These are phyloP conservation scores for Lithodes maja DNA, from an alignment of 2,888 invertebrate species.

Conservation along the genomic window DNA sequence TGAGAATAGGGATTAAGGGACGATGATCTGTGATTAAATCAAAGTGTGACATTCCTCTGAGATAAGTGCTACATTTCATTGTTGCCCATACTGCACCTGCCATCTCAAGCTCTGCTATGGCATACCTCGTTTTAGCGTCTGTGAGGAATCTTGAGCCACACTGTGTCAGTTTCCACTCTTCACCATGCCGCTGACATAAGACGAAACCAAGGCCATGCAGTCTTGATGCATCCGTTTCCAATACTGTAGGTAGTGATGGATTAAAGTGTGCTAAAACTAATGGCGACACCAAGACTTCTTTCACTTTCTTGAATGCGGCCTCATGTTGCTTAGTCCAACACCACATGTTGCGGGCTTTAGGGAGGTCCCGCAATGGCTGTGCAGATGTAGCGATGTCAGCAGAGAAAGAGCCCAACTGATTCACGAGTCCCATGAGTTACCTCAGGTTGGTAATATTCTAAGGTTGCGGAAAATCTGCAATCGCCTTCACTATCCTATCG, in stretches of 20 bases:
- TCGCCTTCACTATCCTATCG: neutral
- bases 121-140: too few relatives aligned
- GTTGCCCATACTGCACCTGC: too few relatives aligned
- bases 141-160: neutral
- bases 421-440: too few relatives aligned
- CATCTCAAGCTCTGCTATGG: too few relatives aligned
- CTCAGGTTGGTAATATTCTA: too few relatives aligned
- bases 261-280: neutral
- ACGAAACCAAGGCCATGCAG: neutral
- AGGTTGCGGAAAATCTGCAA: neutral
- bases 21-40: neutral
- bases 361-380: too few relatives aligned
- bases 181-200: too few relatives aligned
- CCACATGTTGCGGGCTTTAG: neutral
- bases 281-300: neutral
- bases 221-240: neutral
- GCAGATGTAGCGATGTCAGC: too few relatives aligned
- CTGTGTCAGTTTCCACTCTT: neutral
- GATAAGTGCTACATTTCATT: neutral
- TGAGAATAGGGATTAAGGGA: neutral
- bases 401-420: too few relatives aligned
- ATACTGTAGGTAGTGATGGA: neutral
- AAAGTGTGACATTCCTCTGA: neutral
- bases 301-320: neutral
- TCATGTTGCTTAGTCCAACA: constrained; percentile 9